These are phyloP conservation scores for Apteryx mantelli DNA, from an alignment of 2,113 vertebrate genomes.

Conservation along the genomic window DNA sequence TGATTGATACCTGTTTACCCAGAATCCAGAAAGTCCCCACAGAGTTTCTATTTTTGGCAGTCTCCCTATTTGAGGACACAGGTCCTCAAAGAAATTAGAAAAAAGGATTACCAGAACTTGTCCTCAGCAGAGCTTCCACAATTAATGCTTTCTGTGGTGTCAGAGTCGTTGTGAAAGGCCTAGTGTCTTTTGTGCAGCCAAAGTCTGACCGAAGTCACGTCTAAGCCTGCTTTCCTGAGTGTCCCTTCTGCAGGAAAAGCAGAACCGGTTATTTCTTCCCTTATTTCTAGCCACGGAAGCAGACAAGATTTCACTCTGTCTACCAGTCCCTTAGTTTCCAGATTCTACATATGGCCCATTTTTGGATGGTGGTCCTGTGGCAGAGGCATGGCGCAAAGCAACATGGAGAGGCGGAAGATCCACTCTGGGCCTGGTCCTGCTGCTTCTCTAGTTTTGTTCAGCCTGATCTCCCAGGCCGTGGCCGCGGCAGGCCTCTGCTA, in stretches of 20 bases:
- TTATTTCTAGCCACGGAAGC: background rate
- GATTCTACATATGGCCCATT: background rate
- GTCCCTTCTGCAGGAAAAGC: fast-evolving
- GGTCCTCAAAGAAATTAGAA: background rate
- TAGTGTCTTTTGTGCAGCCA: background rate
- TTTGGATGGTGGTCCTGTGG: too few species aligned
- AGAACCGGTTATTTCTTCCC: background rate
- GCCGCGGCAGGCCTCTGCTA: too few species aligned
- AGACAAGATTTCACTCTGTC: background rate
- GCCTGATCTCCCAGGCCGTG: too few species aligned
- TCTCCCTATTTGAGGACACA: background rate
- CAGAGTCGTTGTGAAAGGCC: fast-evolving
- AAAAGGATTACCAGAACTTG: background rate
- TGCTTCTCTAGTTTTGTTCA: too few species aligned
- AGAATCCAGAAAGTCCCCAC: background rate
- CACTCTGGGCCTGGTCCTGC: background rate
- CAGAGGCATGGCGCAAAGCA: background rate
- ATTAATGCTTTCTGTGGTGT: background rate
- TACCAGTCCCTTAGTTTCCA: background rate
- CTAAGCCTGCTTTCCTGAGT: fast-evolving
- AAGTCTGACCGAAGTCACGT: fast-evolving
- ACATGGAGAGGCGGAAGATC: background rate
- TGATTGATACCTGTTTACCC: background rate
- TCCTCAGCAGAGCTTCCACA: background rate
- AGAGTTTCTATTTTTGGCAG: conserved; percentile 21